These are phyloP conservation scores for Graptemys geographica DNA, from an alignment of 2,797 vertebrate genomes.

Conservation along the genomic window DNA sequence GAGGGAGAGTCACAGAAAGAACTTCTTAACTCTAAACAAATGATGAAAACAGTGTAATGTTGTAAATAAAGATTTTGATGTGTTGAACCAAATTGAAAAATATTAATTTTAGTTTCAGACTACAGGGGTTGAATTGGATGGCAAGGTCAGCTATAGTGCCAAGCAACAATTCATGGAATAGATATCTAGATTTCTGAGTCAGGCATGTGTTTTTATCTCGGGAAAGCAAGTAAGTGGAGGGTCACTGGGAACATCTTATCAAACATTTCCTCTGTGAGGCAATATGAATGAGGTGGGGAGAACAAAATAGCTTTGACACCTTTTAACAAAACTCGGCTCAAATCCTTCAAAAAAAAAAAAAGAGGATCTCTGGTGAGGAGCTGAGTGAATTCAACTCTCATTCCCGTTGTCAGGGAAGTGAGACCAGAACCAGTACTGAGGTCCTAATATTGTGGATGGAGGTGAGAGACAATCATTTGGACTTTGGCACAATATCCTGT, in stretches of 20 bases:
- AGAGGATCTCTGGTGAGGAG: not conserved
- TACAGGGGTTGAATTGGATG: not conserved
- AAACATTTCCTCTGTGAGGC: not conserved
- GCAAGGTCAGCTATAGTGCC: not conserved
- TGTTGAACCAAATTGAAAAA: not conserved
- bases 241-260: not conserved
- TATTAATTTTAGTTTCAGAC: not conserved
- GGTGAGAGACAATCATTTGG: not conserved
- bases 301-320: not conserved
- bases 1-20: not conserved
- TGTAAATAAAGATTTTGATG: slow-evolving; percentile 48
- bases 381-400: not conserved
- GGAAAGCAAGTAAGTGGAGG: not conserved
- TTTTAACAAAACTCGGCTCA: not conserved
- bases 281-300: not conserved
- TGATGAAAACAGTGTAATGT: slow-evolving; percentile 19
- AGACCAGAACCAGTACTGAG: not conserved
- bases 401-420: not conserved
- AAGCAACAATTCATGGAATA: not conserved
- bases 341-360: not conserved
- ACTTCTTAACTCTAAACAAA: slow-evolving; percentile 32
- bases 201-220: not conserved
- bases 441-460: not conserved
- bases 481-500: not conserved
- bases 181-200: not conserved